Base-by-base conservation (phyloP, 2,113 vertebrate species). In the Zosterops japonicus region DNA sequence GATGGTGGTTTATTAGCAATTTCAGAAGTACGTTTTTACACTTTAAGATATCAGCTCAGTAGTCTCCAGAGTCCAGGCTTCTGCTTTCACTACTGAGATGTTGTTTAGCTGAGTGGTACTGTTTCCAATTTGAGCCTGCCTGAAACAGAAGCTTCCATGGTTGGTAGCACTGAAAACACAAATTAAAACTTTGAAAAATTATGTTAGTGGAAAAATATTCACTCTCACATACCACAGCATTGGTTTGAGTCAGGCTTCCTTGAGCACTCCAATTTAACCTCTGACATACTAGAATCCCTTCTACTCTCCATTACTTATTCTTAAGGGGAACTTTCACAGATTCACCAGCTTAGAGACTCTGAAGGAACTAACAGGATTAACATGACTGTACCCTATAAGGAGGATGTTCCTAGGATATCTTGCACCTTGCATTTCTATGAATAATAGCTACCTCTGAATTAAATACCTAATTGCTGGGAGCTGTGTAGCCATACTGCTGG, bases 61-160 rank as follows among this genome's bases (percentile, higher is more conserved):
- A 85, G 82, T 44, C 65, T 96, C 87, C 74, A 53, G 87, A 87
- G 76, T 75, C 65, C 83, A 21, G 11, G 70, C 69, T 96, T 93
- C 92, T 95, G 93, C 89, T 96, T 90, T 95, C 80, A 59, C 75
- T 63, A 31, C 71, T 57, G 70, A 61, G 81, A 79, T 92, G 84
- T 24, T 92, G 46, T 95, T 95, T 96, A 93, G 74, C 74, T 93
- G 64, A 78, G 90, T 27, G 36, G 87, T 79, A 76, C 80, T 84
- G 60, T 75, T 96, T 95, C 92, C 81, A 84, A 36, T 96, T 97
- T 97, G 92, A 96, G 92, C 80, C 86, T 88, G 91, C 74, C 72
- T 91, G 56, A 96, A 97, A 94, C 87, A 94, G 90, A 91, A 93
- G 78, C 78, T 96, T 95, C 97, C 95, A 95, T 65, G 96, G 72